Evolutionary conservation across 2,888 invertebrate genomes (phyloP).

Genomic region (Erpobdella octoculata): DNA sequence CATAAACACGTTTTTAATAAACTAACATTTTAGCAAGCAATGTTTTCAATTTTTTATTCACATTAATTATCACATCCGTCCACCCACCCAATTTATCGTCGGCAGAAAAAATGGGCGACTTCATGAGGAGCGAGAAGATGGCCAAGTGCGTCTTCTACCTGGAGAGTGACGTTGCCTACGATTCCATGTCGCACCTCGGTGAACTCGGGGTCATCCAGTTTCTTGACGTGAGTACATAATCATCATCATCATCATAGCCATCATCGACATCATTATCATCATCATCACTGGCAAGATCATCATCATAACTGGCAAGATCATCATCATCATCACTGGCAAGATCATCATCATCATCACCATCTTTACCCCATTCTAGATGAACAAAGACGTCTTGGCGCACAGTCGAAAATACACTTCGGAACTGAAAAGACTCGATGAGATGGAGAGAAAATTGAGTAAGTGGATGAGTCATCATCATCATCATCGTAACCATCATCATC

Average conservation of each 20-base stretch:
- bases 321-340: not conserved
- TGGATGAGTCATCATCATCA: constrained; percentile 10
- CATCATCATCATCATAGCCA: not conserved
- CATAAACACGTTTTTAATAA: too few relatives aligned
- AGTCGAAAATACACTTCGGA: constrained; percentile 97
- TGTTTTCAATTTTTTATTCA: too few relatives aligned
- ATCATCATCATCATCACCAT: constrained; percentile 3
- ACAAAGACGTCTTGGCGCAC: constrained; percentile 93
- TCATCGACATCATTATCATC: not conserved
- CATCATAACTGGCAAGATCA: not conserved
- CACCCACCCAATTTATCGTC: too few relatives aligned
- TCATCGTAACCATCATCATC: not conserved
- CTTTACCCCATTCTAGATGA: constrained; percentile 62
- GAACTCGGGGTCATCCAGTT: constrained; percentile 26
- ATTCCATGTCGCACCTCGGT: constrained; percentile 16
- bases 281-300: not conserved
- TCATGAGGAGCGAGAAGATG: constrained; percentile 21
- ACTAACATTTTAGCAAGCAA: too few relatives aligned
- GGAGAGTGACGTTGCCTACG: constrained; percentile 18
- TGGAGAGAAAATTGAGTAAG: constrained; percentile 84
- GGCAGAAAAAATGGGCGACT: constrained; percentile 3
- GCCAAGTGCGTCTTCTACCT: constrained; percentile 23
- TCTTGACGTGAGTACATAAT: constrained; percentile 14
- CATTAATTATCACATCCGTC: too few relatives aligned
- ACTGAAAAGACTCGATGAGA: constrained; percentile 93